phyloP scores from a whole-genome alignment of 2,888 invertebrate species.

The Loripinus fragilis region DNA sequence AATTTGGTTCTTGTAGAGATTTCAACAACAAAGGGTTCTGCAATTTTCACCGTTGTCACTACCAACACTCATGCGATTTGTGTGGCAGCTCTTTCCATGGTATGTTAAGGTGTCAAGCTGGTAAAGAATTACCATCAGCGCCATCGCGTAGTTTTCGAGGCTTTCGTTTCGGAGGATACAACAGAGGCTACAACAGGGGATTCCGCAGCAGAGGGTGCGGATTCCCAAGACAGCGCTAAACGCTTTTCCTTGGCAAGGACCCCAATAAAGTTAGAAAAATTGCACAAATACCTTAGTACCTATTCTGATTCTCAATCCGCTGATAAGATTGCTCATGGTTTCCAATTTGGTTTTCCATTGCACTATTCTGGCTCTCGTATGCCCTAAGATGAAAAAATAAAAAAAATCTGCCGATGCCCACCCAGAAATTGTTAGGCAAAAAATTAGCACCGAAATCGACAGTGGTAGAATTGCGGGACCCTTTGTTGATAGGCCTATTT shows the following conservation, averaged over 20 bases:
- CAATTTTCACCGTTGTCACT: background rate
- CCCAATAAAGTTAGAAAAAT: background rate
- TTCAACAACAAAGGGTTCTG: slow-evolving; percentile 7
- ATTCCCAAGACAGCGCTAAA: no score
- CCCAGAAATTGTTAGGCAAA: no score
- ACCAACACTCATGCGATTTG: no score
- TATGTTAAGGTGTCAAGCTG: background rate
- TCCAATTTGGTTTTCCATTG: no score
- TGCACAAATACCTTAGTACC: background rate
- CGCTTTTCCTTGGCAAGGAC: background rate
- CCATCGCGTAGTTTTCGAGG: background rate
- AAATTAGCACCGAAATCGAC: no score
- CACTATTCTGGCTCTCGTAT: no score
- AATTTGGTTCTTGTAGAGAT: background rate
- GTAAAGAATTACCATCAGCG: background rate
- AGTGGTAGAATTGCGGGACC: no score
- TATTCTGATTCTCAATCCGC: background rate
- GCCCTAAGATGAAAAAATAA: no score
- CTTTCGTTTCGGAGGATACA: background rate
- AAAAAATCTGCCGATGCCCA: no score
- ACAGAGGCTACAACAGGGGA: background rate
- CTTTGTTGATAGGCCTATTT: no score
- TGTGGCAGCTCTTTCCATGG: background rate
- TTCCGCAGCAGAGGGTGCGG: background rate
- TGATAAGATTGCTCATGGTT: slow-evolving; percentile 1